Evolutionary conservation across 2,113 vertebrate species (phyloP).

Genomic region (Climacteris rufus): DNA sequence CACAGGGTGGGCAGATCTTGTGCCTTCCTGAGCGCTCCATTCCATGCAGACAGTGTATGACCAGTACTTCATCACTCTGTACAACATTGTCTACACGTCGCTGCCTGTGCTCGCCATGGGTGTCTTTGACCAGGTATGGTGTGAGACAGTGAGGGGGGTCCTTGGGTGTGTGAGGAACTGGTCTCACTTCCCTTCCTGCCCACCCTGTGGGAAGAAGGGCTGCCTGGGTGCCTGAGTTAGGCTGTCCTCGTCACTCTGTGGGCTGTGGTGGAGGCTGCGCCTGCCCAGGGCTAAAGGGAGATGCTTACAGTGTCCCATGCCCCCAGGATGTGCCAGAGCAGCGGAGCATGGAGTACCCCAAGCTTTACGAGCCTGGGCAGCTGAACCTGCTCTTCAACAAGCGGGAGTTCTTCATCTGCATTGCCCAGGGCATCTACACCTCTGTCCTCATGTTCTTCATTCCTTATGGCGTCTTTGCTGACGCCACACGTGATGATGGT

Average conservation of each 20-base stretch:
- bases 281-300: not conserved
- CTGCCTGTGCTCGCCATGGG: constrained; percentile 96
- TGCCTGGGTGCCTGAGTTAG: not conserved
- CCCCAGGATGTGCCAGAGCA: constrained; percentile 89
- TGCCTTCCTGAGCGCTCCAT: not conserved
- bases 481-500: constrained; percentile 81
- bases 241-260: not conserved
- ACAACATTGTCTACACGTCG: constrained; percentile 95
- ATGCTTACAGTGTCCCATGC: not conserved
- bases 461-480: constrained; percentile 80
- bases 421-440: constrained; percentile 93
- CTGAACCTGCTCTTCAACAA: constrained; percentile 98
- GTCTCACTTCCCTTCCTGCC: not conserved
- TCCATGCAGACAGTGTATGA: constrained; percentile 88
- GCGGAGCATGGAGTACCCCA: constrained; percentile 91
- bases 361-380: constrained; percentile 92
- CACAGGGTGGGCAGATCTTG: fast-evolving
- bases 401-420: constrained; percentile 96
- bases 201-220: not conserved
- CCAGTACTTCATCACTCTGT: constrained; percentile 96
- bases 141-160: fast-evolving
- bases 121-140: constrained; percentile 89
- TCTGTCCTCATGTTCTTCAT: constrained; percentile 92
- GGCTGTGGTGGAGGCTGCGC: not conserved
- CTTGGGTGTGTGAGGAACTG: not conserved